These are phyloP conservation scores for Drosophila vallismaia DNA, from an alignment of 2,888 invertebrate genomes.

Conservation along the genomic window DNA sequence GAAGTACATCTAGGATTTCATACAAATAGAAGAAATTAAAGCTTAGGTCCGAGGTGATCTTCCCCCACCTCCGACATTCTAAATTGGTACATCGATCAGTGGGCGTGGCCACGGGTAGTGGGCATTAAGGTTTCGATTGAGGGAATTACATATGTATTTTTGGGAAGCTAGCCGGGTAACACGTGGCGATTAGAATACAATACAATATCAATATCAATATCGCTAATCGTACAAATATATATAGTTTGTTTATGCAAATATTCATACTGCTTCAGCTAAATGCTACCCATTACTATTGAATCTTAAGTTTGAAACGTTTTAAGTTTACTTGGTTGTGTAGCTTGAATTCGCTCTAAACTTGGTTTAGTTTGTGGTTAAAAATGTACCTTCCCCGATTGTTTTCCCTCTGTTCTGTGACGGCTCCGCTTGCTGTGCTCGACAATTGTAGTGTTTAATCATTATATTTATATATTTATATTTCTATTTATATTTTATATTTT, in stretches of 20 bases:
- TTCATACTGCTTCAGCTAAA: slow-evolving; percentile 72
- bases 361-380: slow-evolving; percentile 36
- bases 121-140: slow-evolving; percentile 17
- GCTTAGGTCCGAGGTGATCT: slow-evolving; percentile 51
- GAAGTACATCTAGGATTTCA: slow-evolving; percentile 46
- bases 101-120: slow-evolving; percentile 4
- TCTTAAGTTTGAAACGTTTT: slow-evolving; percentile 55
- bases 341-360: slow-evolving; percentile 27
- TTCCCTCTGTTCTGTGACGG: slow-evolving; percentile 61
- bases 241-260: slow-evolving; percentile 39
- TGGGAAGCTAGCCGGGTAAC: slow-evolving; percentile 19
- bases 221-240: slow-evolving; percentile 45
- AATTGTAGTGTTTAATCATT: slow-evolving; percentile 7
- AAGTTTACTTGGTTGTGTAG: slow-evolving; percentile 8
- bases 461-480: not conserved
- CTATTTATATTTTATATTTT: too few species aligned
- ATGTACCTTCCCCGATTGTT: slow-evolving; percentile 15
- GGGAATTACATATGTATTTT: not conserved
- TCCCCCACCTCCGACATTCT: slow-evolving; percentile 27
- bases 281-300: slow-evolving; percentile 63
- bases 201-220: slow-evolving; percentile 52
- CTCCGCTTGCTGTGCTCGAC: slow-evolving; percentile 61
- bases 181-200: slow-evolving; percentile 58
- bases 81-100: slow-evolving; percentile 40
- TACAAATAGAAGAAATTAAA: slow-evolving; percentile 64